phyloP scores from a whole-genome alignment of 2,113 vertebrate genomes.

The Beaufortia kweichowensis region DNA sequence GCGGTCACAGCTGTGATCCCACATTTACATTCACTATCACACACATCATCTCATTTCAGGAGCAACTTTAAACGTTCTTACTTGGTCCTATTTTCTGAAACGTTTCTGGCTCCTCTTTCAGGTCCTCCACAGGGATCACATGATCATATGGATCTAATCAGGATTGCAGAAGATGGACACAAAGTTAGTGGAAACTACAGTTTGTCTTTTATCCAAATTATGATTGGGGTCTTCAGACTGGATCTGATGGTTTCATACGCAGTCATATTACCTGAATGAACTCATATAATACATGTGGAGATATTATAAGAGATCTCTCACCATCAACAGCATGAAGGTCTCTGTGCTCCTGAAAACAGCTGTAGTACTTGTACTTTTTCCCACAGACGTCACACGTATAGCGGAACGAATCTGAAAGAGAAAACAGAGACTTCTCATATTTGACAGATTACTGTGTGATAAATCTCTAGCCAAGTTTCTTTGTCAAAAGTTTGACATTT shows the following conservation, averaged over 20 bases:
- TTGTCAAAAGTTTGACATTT: not conserved
- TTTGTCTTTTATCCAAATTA: not conserved
- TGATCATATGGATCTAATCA: conserved; percentile 93
- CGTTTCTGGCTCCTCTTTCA: conserved; percentile 91
- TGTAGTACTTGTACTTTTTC: conserved; percentile 99
- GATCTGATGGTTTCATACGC: too few species aligned
- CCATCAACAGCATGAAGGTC: conserved; percentile 97
- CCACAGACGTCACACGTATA: conserved; percentile 98
- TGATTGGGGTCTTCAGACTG: not conserved
- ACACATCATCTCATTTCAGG: not conserved
- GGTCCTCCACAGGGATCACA: conserved; percentile 86
- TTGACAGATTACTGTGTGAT: not conserved
- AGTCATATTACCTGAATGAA: too few species aligned
- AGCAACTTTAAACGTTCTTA: conserved; percentile 68
- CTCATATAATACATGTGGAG: not conserved
- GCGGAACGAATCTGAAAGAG: conserved; percentile 81
- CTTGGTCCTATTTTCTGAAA: conserved; percentile 99
- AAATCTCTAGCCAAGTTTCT: not conserved
- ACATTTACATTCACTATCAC: not conserved
- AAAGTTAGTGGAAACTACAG: not conserved
- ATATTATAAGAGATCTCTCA: conserved; percentile 59
- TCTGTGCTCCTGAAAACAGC: conserved; percentile 97
- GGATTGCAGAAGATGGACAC: not conserved
- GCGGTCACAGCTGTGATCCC: not conserved
- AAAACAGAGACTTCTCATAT: not conserved